Percentiles rank a stretch among this genome's conserved stretches.
Evolutionary conservation across 2,113 vertebrate species (phyloP).

Genomic region (Heterotis niloticus): DNA sequence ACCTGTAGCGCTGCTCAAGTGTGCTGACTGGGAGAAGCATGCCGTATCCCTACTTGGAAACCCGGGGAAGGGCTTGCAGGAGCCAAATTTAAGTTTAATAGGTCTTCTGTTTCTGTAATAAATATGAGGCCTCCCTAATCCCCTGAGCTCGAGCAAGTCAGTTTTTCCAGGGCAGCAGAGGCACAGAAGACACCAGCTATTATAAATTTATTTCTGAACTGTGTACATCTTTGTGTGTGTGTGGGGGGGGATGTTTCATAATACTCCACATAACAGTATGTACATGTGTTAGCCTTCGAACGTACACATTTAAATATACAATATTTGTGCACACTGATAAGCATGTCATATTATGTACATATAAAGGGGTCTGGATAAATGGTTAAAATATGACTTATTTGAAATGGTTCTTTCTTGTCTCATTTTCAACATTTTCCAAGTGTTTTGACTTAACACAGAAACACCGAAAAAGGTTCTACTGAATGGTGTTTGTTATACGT

Average conservation of each 20-base stretch:
- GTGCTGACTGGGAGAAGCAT: slow-evolving; percentile 23
- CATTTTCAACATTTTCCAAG: too few species aligned
- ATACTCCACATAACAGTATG: too few species aligned
- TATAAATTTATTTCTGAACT: slow-evolving; percentile 30
- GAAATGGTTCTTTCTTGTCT: too few species aligned
- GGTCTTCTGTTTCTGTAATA: slow-evolving; percentile 40
- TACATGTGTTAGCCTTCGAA: neutral
- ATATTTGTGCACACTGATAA: neutral
- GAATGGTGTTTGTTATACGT: too few species aligned
- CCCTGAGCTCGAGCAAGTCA: slow-evolving; percentile 20
- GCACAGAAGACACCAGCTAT: slow-evolving; percentile 30
- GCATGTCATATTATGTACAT: neutral
- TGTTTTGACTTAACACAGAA: too few species aligned
- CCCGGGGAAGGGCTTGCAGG: slow-evolving; percentile 31
- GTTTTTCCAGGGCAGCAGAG: slow-evolving; percentile 31
- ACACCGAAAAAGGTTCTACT: too few species aligned
- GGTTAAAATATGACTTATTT: neutral
- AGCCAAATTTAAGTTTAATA: slow-evolving; percentile 41
- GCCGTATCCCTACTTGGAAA: slow-evolving; percentile 29
- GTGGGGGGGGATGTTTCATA: neutral
- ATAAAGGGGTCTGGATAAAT: neutral
- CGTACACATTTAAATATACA: neutral
- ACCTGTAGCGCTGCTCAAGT: neutral
- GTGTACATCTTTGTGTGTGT: slow-evolving; percentile 28
- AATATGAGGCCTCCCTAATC: slow-evolving; percentile 35